Percentiles rank a stretch among this genome's conserved stretches.
These are phyloP conservation scores for Coboldia fuscipes DNA, from an alignment of 1,140 invertebrate genomes.

Conservation along the genomic window DNA sequence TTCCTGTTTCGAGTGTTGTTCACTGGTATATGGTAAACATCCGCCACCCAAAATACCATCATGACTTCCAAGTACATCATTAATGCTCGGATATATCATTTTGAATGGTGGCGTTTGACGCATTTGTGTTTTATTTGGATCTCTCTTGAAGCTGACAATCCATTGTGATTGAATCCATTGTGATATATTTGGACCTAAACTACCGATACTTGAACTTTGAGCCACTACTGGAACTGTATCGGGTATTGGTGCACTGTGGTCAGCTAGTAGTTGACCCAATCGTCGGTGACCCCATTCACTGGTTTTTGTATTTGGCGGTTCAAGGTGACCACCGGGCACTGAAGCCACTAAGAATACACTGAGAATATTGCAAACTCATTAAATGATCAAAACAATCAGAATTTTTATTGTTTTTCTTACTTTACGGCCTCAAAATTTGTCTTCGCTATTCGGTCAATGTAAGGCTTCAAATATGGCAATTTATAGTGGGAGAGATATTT, in stretches of 20 bases:
- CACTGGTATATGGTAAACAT: conserved; percentile 71
- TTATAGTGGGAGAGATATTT: conserved; percentile 61
- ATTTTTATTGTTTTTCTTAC: no score
- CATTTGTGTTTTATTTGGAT: conserved; percentile 15
- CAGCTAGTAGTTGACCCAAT: conserved; percentile 36
- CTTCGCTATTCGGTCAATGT: conserved; percentile 47
- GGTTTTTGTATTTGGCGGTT: conserved; percentile 11
- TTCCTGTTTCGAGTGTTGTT: conserved; percentile 59
- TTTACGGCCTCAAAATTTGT: conserved; percentile 64
- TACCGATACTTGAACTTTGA: conserved; percentile 83
- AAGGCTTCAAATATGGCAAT: conserved; percentile 37
- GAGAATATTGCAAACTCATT: conserved; percentile 14
- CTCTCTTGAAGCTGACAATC: conserved; percentile 32
- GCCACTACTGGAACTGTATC: conserved; percentile 30
- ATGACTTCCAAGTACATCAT: conserved; percentile 63
- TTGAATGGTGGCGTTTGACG: conserved; percentile 15
- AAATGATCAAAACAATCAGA: neutral
- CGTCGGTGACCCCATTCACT: conserved; percentile 49
- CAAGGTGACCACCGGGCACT: conserved; percentile 55
- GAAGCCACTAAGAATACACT: conserved; percentile 73
- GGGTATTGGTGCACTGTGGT: conserved; percentile 32
- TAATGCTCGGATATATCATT: conserved; percentile 39
- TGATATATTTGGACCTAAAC: conserved; percentile 45
- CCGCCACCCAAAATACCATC: conserved; percentile 67
- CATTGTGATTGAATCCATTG: conserved; percentile 48